phyloP scores from a whole-genome alignment of 2,888 invertebrate genomes.

The Nomada ruficornis region DNA sequence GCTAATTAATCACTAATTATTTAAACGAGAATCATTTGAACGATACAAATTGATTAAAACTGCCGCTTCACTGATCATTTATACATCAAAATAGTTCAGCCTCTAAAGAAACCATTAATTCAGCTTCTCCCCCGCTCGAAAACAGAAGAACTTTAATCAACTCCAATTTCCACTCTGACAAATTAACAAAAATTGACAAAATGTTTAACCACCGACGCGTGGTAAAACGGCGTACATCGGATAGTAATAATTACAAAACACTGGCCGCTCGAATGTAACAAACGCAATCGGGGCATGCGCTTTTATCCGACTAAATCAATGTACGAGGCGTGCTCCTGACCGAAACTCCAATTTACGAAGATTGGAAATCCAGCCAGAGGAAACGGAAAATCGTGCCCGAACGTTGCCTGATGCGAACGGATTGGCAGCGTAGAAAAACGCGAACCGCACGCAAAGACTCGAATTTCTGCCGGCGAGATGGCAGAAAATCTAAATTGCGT shows the following conservation, averaged over 20 bases:
- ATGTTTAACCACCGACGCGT: background rate
- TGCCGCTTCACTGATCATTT: no score
- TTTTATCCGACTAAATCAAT: constrained; percentile 21
- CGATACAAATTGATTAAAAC: no score
- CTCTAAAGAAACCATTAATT: no score
- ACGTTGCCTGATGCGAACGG: background rate
- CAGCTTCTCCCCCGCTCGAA: no score
- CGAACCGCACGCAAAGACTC: constrained; percentile 57
- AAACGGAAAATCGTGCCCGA: constrained; percentile 48
- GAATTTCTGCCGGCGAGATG: constrained; percentile 11
- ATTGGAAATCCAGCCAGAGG: constrained; percentile 59
- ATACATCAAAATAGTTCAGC: no score
- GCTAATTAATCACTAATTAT: no score
- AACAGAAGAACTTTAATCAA: background rate
- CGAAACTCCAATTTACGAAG: constrained; percentile 54
- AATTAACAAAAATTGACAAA: background rate
- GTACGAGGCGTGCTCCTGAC: constrained; percentile 9
- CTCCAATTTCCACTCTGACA: background rate
- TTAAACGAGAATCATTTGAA: no score
- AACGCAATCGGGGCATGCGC: background rate
- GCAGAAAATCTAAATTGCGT: constrained; percentile 71
- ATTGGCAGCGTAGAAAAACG: constrained; percentile 24
- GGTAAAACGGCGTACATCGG: background rate
- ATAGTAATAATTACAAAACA: constrained; percentile 14
- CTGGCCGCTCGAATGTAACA: background rate